Evolutionary conservation across 2,888 invertebrate genomes (phyloP), one percentile per base, ranked within the genome.

Genomic region (Amaurobius ferox): DNA sequence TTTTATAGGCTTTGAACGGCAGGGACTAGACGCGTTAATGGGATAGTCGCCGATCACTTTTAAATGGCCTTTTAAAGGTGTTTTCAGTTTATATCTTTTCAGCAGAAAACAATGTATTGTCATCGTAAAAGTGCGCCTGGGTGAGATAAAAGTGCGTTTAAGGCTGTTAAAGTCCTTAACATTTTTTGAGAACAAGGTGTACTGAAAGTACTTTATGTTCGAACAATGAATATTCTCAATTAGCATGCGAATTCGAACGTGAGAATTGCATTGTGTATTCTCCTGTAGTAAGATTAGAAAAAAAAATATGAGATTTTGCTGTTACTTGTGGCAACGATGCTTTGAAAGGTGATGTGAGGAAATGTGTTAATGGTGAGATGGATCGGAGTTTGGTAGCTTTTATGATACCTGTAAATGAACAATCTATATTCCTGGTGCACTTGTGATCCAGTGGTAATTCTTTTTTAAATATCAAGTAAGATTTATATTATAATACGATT

Each of bases 31-130:
- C 2, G 23, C 23, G 11, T 55, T 55, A 55, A 55, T 55, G 55
- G 55, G 23, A 55, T 55, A 55, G 23, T 55, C 23, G 23, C 55
- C 55, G 55, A 55, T 55, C 55, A 55, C 19, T 55, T 55, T 55
- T 55, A 55, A 55, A 23, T 55, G 55, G 23, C 23, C 23, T 55
- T 55, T 23, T 55, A 55, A 55, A 55, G 23, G 19, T 55, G 23
- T 55, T 55, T 55, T 55, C 55, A 55, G 55, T 55, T 55, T 55
- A 55, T 55, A 55, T 55, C 55, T 55, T 55, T 55, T 55, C 23
- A 55, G 55, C 23, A 55, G 55, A 55, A 55, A 55, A 23, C 19
- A 23, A 55, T 55, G 55, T 55, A 1, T 55, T 55, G 23, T 55
- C 55, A 23, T 55, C 55, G 2, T 19, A 23, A 55, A 55, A 55